A percentile compares a stretch with the other conserved stretches of the same genome.
Conservation (phyloP, 2,797 vertebrate genomes). For the Melanogrammus aeglefinus region DNA sequence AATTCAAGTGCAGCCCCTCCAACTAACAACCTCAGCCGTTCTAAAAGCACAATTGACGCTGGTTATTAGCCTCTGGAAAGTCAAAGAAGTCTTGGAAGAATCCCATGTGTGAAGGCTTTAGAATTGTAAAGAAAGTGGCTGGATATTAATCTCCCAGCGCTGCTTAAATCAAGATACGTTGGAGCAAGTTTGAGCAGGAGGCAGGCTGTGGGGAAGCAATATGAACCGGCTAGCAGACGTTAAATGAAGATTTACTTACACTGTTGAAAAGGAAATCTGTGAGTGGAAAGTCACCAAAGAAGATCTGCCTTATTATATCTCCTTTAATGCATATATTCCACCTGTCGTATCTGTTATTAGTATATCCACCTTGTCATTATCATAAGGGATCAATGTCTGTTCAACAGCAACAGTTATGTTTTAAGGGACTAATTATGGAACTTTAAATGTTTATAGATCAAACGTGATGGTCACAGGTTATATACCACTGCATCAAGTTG, state of each 20-base stretch:
- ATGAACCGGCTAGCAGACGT: not conserved
- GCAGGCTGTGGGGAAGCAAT: constrained; percentile 1
- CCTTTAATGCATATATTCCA: not conserved
- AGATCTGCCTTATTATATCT: not conserved
- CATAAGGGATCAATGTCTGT: not conserved
- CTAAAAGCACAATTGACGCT: not conserved
- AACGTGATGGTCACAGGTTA: not conserved
- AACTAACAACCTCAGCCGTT: no score
- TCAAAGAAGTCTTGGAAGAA: not conserved
- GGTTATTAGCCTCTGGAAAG: not conserved
- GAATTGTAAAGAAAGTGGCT: not conserved
- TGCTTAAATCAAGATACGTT: not conserved
- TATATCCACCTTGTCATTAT: not conserved
- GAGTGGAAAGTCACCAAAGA: not conserved
- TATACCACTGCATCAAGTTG: not conserved
- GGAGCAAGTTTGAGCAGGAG: not conserved
- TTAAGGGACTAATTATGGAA: not conserved
- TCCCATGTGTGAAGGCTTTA: not conserved
- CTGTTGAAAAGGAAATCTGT: not conserved
- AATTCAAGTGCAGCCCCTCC: no score
- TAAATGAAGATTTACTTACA: not conserved
- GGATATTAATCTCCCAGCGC: not conserved
- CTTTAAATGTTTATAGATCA: not conserved
- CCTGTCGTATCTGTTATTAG: not conserved
- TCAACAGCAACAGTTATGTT: not conserved